Percentiles rank a stretch among this genome's conserved stretches.
Evolutionary conservation across 64 coral and sea anemone genomes (phyloP).

Genomic region (Acropora yongei): DNA sequence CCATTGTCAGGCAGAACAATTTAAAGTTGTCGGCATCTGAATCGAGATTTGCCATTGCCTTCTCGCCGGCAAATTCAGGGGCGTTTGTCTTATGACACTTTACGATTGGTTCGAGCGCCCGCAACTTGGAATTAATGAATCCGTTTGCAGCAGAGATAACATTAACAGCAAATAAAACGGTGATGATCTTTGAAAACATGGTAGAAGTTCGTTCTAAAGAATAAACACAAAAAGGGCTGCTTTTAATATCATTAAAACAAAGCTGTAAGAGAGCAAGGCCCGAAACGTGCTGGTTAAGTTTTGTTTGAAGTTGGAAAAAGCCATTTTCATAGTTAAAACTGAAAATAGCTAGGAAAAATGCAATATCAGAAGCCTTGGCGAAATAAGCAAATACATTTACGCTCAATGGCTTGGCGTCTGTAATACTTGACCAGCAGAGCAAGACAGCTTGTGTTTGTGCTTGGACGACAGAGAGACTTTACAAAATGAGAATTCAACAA

Average conservation of each 20-base stretch:
- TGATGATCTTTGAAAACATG: conserved; percentile 33
- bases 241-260: not conserved
- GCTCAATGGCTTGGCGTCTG: not conserved
- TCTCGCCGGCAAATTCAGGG: conserved; percentile 24
- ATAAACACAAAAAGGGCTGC: not conserved
- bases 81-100: conserved; percentile 12
- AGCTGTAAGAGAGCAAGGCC: not conserved
- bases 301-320: not conserved
- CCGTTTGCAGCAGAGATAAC: conserved; percentile 27
- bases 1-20: not conserved
- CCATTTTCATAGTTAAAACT: too few relatives aligned
- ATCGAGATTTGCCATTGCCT: conserved; percentile 25
- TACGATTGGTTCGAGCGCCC: conserved; percentile 10
- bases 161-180: conserved; percentile 31
- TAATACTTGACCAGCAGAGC: conserved; percentile 18
- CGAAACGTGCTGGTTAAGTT: not conserved
- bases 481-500: conserved; percentile 7
- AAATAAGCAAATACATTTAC: conserved; percentile 15
- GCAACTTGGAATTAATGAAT: conserved; percentile 36
- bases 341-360: not conserved
- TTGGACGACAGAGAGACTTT: not conserved
- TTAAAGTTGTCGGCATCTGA: conserved; percentile 13
- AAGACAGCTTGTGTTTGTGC: conserved; percentile 24
- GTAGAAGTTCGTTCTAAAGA: too few relatives aligned
- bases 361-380: not conserved